Base-by-base conservation (phyloP, 2,797 vertebrate species). In the Myotis planiceps region DNA sequence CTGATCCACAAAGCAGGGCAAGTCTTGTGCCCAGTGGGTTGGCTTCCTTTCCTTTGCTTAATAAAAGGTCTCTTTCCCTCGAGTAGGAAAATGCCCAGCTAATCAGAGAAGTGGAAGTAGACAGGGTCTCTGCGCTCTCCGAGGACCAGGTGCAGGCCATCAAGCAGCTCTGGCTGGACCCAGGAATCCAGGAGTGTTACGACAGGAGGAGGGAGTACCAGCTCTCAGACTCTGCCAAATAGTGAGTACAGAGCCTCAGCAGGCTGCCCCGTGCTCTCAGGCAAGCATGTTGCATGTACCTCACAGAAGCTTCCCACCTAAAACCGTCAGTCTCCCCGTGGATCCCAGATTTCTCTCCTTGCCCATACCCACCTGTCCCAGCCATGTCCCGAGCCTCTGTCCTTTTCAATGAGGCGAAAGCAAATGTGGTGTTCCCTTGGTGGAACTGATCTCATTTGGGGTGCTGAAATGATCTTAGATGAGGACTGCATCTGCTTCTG, bases 221-320 rank as follows among this genome's bases (percentile, higher is more conserved):
- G 96, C 95, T 99, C 82, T 99, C 99, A 4, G 99, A 99, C 97
- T 99, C 99, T 0, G 98, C 99, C 95, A 99, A 99, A 98, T 99
- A 99, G 99, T 99, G 98, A 98, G 99, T 98, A 92, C 16, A 8
- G 58, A 14, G 39, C 60, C 39, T 8, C 0, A 0, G n/a, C 0
- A 0, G 18, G 69, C 53, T 4, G 32, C 81, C 32, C 4, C 1
- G 7, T 0, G 6, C 60, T 10, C 12, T 15, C 3, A 2, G 55
- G 63, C 21, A 5, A 23, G 23, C 18, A 0, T 0, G 27, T 23
- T 42, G 1, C 0, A 0, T 49, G 0, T 0, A 0, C 16, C 21
- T 42, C n/a, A 25, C 0, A 10, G 74, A n/a, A 21, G 55, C 42
- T 32, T 9, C 39, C 69, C 49, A 15, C 60, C 49, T 72, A 39